Base-by-base conservation (phyloP, 92 coral and sea anemone species). In the Heteractis magnifica region DNA sequence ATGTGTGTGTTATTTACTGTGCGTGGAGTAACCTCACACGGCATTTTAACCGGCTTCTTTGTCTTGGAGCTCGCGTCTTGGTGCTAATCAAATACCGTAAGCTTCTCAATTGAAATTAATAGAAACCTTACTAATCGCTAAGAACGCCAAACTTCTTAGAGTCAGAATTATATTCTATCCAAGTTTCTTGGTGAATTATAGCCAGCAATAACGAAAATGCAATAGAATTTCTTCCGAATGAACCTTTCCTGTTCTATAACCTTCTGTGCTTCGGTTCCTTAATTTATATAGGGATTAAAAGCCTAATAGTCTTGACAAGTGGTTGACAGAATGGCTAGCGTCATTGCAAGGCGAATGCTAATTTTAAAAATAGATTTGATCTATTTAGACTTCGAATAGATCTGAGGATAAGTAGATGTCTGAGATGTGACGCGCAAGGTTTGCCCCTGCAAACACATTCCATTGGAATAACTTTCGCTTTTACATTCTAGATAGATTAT, bases 61-160 rank as follows among this genome's bases (percentile, higher is more conserved):
- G 88, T 85, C 65, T 51, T 21, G 49, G 41, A 76, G 77, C 81
- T 85, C 70, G 62, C 83, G 83, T 71, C 79, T 79, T 50, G 41
- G 71, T 85, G 83, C 34, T 71, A 85, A 85, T 77, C 81, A 85
- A 85, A 85, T 78, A 85, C 59, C 53, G 48, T 78, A 68, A 78
- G 81, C 76, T 76, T 65, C 70, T 76, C 87, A 73, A 72, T n/a
- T 44, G 87, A 85, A 78, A 77, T 81, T 81, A 70, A 81, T 64
- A 65, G 62, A 48, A 81, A 81, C 34, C n/a, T 19, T 50, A 65
- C 44, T 34, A 34, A 34, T 34, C 3, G 44, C 44, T 59, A 79
- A 73, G 56, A 64, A 80, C n/a, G 19, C 44, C 44, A 34, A 34
- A 18, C 26, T 62, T 62, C 70, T 18, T 9, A 4, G 20, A 62